Conservation (phyloP, 2,888 invertebrate species). For the Cantharis rufa region DNA sequence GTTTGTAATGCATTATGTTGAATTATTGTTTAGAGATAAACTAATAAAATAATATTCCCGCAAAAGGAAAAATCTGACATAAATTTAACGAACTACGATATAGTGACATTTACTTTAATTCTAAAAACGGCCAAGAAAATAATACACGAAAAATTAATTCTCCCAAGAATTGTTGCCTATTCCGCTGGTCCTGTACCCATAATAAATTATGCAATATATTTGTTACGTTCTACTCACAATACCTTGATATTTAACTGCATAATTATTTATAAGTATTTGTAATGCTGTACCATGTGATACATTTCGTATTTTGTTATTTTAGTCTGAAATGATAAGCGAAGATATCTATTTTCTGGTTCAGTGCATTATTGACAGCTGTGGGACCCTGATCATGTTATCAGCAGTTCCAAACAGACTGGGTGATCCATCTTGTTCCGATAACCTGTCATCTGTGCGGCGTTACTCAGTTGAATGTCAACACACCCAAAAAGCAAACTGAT, state of each 20-base stretch:
- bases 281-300: background rate
- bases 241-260: background rate
- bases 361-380: slow-evolving; percentile 27
- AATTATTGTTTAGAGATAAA: too few relatives aligned
- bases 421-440: slow-evolving; percentile 36
- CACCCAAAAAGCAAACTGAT: slow-evolving; percentile 31
- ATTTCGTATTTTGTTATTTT: slow-evolving; percentile 14
- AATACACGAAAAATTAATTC: background rate
- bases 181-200: background rate
- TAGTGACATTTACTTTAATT: too few relatives aligned
- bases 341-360: slow-evolving; percentile 23
- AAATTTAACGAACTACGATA: too few relatives aligned
- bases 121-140: too few relatives aligned
- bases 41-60: too few relatives aligned
- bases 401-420: slow-evolving; percentile 19
- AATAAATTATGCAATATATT: background rate
- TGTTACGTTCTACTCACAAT: background rate
- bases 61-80: too few relatives aligned
- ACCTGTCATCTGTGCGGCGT: slow-evolving; percentile 35
- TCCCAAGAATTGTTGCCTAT: background rate
- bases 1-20: too few relatives aligned
- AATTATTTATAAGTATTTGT: background rate
- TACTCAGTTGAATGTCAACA: slow-evolving; percentile 30
- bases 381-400: slow-evolving; percentile 20
- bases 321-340: slow-evolving; percentile 14